Evolutionary conservation across 2,888 invertebrate genomes (phyloP).

Genomic region (Sarcophaga carnaria): DNA sequence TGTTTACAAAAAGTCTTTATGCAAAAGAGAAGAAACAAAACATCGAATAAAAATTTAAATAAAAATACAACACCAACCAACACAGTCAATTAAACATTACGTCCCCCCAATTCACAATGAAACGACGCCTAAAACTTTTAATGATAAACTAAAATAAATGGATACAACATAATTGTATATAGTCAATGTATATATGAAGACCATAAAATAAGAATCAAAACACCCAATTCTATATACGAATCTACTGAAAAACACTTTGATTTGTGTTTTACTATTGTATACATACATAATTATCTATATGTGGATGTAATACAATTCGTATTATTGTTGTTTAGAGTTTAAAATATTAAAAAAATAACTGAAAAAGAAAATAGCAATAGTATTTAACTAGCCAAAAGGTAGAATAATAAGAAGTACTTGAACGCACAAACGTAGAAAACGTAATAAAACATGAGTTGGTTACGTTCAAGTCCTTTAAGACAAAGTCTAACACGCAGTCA

Average conservation of each 20-base stretch:
- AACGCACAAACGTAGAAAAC: slow-evolving; percentile 17
- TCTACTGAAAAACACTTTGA: not conserved
- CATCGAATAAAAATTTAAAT: slow-evolving; percentile 48
- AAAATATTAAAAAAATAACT: slow-evolving; percentile 1
- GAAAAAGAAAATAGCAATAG: slow-evolving; percentile 2
- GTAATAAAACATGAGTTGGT: slow-evolving; percentile 86
- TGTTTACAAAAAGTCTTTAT: slow-evolving; percentile 4
- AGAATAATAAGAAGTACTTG: not conserved
- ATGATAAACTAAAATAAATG: slow-evolving; percentile 49
- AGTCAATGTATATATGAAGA: not conserved
- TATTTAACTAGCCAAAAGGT: not conserved
- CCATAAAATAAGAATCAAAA: slow-evolving; percentile 34
- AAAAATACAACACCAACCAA: slow-evolving; percentile 9
- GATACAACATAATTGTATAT: slow-evolving; percentile 1
- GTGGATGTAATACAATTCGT: slow-evolving; percentile 41
- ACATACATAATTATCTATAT: slow-evolving; percentile 40
- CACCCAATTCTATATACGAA: slow-evolving; percentile 1
- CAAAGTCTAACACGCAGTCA: slow-evolving; percentile 83
- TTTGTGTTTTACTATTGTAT: slow-evolving; percentile 27
- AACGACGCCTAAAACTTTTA: slow-evolving; percentile 49
- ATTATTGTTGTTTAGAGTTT: slow-evolving; percentile 4
- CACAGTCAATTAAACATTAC: slow-evolving; percentile 34
- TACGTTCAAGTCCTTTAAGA: slow-evolving; percentile 84
- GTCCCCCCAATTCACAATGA: slow-evolving; percentile 42
- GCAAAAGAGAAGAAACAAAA: slow-evolving; percentile 36